phyloP scores from a whole-genome alignment of 2,113 vertebrate genomes.

The Castor canadensis region DNA sequence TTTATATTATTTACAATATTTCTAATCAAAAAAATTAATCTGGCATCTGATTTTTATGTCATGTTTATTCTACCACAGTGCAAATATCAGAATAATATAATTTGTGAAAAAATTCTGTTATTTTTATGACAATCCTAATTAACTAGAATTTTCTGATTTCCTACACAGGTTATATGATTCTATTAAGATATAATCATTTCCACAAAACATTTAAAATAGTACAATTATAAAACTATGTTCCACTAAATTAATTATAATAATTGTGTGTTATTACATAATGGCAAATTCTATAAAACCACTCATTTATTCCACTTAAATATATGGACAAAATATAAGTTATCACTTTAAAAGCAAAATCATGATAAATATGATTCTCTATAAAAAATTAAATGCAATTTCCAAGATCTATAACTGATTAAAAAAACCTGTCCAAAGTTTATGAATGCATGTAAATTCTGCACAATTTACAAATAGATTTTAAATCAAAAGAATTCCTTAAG shows the following conservation, averaged over 20 bases:
- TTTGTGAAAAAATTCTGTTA: background rate
- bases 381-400: background rate
- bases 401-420: background rate
- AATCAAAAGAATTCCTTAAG: background rate
- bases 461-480: background rate
- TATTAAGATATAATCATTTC: background rate
- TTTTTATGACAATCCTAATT: slow-evolving; percentile 10
- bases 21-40: background rate
- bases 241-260: background rate
- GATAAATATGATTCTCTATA: background rate
- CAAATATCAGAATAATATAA: background rate
- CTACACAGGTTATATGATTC: background rate
- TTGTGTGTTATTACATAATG: background rate
- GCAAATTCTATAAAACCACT: background rate
- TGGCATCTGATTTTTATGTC: background rate
- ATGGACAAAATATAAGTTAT: background rate
- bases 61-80: background rate
- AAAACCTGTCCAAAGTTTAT: background rate
- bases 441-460: background rate
- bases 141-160: background rate
- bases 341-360: background rate
- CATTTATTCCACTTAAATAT: background rate
- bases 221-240: background rate
- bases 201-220: background rate
- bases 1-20: background rate